These are phyloP conservation scores for Apogon hyalosoma DNA, from an alignment of 2,797 vertebrate species.

Conservation along the genomic window DNA sequence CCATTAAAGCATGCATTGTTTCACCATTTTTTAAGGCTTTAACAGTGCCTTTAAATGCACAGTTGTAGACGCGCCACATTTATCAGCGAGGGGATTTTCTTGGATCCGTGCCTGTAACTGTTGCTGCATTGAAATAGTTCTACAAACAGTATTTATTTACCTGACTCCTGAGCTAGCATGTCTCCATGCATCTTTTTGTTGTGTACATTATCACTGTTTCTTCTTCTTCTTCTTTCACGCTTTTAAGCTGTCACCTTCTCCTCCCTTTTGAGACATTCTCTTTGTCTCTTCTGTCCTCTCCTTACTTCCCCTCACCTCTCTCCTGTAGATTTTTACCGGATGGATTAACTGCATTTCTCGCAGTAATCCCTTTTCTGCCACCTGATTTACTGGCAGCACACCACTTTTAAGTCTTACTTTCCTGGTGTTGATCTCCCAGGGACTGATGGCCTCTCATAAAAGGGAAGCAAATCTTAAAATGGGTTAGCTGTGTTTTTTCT, in stretches of 20 bases:
- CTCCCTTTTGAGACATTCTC: slow-evolving; percentile 19
- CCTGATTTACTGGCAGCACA: slow-evolving; percentile 68
- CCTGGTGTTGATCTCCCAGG: slow-evolving; percentile 49
- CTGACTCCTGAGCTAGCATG: slow-evolving; percentile 17
- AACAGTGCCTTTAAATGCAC: slow-evolving; percentile 33
- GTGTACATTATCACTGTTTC: neutral
- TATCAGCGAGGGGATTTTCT: slow-evolving; percentile 6
- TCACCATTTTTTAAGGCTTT: slow-evolving; percentile 22
- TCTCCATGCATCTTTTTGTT: too few relatives aligned
- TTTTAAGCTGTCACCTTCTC: neutral
- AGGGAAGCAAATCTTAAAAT: slow-evolving; percentile 42
- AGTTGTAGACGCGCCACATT: slow-evolving; percentile 3
- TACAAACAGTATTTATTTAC: slow-evolving; percentile 49
- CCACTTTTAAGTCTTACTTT: slow-evolving; percentile 66
- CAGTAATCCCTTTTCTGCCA: slow-evolving; percentile 64
- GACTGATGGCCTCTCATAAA: slow-evolving; percentile 71
- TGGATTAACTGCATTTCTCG: slow-evolving; percentile 65
- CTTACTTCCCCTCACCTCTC: slow-evolving; percentile 11
- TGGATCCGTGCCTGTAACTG: slow-evolving; percentile 40
- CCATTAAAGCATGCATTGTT: slow-evolving; percentile 36
- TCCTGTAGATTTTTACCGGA: slow-evolving; percentile 41
- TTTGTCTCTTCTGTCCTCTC: slow-evolving; percentile 25
- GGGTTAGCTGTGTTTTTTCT: slow-evolving; percentile 57
- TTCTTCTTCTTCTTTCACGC: neutral
- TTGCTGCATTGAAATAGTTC: slow-evolving; percentile 23